Evolutionary conservation across 2,113 vertebrate species (phyloP).

Genomic region (Cisticola juncidis): DNA sequence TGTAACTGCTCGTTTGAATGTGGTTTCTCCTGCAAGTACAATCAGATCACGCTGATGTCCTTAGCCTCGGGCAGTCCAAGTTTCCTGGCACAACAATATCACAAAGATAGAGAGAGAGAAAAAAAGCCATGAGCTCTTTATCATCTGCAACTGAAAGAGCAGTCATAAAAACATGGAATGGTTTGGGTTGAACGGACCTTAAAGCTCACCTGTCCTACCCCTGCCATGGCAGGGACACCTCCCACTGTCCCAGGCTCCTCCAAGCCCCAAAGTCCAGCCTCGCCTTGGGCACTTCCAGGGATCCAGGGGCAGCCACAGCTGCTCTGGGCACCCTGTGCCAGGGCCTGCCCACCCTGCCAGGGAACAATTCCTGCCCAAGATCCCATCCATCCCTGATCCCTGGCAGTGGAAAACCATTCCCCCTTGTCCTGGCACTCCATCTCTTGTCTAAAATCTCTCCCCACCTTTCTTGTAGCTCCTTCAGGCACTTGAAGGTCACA

Average conservation of each 20-base stretch:
- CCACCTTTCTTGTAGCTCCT: background rate
- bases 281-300: background rate
- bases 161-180: background rate
- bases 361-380: background rate
- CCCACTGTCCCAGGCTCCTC: background rate
- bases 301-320: background rate
- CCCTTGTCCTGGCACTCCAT: background rate
- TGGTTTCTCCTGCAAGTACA: background rate
- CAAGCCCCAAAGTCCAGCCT: rapidly evolving
- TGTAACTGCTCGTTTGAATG: background rate
- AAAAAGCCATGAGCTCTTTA: background rate
- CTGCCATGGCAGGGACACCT: background rate
- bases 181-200: background rate
- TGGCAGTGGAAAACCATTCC: background rate
- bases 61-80: background rate
- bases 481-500: no score
- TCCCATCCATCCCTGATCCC: background rate
- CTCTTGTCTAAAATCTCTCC: background rate
- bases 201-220: background rate
- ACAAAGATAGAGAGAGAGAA: background rate
- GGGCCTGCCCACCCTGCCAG: background rate
- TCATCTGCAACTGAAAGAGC: background rate
- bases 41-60: background rate
- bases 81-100: background rate
- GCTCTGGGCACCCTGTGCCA: background rate